Conservation (phyloP, 2,888 invertebrate species). For the Saturnia japonica region DNA sequence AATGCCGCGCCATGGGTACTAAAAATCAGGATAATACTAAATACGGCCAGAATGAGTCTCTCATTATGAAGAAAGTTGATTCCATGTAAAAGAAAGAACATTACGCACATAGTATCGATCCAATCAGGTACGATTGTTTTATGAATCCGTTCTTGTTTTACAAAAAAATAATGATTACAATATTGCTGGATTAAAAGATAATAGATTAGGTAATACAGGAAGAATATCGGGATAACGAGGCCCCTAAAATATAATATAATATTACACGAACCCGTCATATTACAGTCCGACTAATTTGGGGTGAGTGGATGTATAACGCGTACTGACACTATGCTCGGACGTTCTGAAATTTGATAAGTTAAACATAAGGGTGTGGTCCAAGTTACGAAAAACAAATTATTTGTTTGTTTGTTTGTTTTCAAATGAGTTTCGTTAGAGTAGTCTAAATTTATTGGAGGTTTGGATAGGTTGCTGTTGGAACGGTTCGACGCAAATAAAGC, state of each 20-base stretch:
- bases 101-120: background rate
- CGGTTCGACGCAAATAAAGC: too few species aligned
- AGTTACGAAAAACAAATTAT: background rate
- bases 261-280: background rate
- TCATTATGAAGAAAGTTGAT: too few species aligned
- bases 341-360: slow-evolving; percentile 6
- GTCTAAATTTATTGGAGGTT: too few species aligned
- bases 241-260: slow-evolving; percentile 1
- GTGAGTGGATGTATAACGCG: background rate
- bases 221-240: slow-evolving; percentile 1
- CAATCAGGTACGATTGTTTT: background rate
- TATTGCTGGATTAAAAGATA: background rate
- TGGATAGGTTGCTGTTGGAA: too few species aligned
- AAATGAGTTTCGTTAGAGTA: too few species aligned
- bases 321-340: background rate
- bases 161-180: background rate
- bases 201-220: background rate
- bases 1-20: too few species aligned
- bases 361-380: background rate
- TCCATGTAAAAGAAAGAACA: too few species aligned
- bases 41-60: too few species aligned
- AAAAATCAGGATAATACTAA: too few species aligned
- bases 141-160: background rate
- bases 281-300: slow-evolving; percentile 8
- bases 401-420: background rate